Evolutionary conservation across 2,888 invertebrate species (phyloP).

Genomic region (Drosophila rubida): DNA sequence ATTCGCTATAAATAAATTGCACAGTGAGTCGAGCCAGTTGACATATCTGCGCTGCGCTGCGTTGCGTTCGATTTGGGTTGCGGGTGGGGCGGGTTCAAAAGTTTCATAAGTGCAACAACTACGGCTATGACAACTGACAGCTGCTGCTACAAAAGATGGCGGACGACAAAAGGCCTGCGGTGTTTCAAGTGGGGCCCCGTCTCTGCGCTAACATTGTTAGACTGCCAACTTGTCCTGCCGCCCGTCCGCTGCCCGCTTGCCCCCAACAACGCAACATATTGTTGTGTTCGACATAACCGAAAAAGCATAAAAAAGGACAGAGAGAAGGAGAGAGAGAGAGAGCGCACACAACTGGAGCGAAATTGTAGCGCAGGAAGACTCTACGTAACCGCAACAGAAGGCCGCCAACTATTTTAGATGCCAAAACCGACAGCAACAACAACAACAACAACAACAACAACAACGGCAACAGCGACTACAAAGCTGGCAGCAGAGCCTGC

Average conservation of each 20-base stretch:
- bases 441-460: conserved; percentile 31
- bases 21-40: conserved; percentile 46
- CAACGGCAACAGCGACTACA: too few relatives aligned
- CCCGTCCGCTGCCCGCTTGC: not conserved
- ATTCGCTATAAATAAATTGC: conserved; percentile 57
- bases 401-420: conserved; percentile 75
- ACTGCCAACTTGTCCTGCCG: conserved; percentile 15
- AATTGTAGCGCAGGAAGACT: conserved; percentile 55
- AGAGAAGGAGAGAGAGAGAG: conserved; percentile 17
- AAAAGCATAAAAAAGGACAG: conserved; percentile 21
- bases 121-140: conserved; percentile 45
- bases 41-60: conserved; percentile 25
- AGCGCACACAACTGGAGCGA: conserved; percentile 32
- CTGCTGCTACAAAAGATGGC: conserved; percentile 57
- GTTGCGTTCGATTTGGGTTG: too few relatives aligned
- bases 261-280: conserved; percentile 49
- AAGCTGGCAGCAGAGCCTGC: conserved; percentile 32
- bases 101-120: conserved; percentile 54
- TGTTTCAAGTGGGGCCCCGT: conserved; percentile 11
- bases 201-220: conserved; percentile 44
- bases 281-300: conserved; percentile 66
- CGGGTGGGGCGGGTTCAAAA: conserved; percentile 30
- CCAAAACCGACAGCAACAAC: conserved; percentile 59
- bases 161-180: conserved; percentile 51
- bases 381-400: conserved; percentile 69